Conservation (phyloP, 2,888 invertebrate genomes). For the Empis stercorea region DNA sequence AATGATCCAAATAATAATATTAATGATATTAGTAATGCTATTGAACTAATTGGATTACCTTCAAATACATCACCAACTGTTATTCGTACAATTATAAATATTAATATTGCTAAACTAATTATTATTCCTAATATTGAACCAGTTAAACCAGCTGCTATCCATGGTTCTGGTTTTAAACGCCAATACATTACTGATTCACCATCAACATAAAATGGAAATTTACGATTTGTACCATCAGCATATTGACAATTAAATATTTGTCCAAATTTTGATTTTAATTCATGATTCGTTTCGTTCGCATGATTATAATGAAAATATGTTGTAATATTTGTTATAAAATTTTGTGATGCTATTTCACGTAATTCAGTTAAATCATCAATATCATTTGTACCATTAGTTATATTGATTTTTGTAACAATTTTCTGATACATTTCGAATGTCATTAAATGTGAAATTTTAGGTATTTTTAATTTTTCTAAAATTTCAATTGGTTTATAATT, state of each 20-base stretch:
- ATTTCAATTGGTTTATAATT: constrained; percentile 20
- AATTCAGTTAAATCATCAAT: constrained; percentile 23
- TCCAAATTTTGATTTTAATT: constrained; percentile 33
- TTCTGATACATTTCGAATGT: constrained; percentile 35
- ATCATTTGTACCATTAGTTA: not conserved
- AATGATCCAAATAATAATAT: constrained; percentile 40
- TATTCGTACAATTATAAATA: constrained; percentile 51
- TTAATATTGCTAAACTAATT: constrained; percentile 48
- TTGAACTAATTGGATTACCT: constrained; percentile 47
- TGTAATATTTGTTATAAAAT: constrained; percentile 31
- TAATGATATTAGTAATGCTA: constrained; percentile 37
- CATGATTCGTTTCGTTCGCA: constrained; percentile 28
- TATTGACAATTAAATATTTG: constrained; percentile 34
- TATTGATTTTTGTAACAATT: constrained; percentile 11
- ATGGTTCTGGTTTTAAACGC: constrained; percentile 36
- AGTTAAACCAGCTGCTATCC: constrained; percentile 51
- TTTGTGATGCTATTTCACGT: constrained; percentile 31
- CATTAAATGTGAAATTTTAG: constrained; percentile 26
- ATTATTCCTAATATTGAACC: constrained; percentile 49
- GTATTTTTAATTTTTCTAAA: constrained; percentile 25
- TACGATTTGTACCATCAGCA: constrained; percentile 25
- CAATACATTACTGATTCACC: constrained; percentile 36
- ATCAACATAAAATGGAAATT: constrained; percentile 32
- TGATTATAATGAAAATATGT: constrained; percentile 34
- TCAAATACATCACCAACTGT: constrained; percentile 51